Conservation (phyloP, 2,888 invertebrate genomes). For the Spilosoma lubricipeda region DNA sequence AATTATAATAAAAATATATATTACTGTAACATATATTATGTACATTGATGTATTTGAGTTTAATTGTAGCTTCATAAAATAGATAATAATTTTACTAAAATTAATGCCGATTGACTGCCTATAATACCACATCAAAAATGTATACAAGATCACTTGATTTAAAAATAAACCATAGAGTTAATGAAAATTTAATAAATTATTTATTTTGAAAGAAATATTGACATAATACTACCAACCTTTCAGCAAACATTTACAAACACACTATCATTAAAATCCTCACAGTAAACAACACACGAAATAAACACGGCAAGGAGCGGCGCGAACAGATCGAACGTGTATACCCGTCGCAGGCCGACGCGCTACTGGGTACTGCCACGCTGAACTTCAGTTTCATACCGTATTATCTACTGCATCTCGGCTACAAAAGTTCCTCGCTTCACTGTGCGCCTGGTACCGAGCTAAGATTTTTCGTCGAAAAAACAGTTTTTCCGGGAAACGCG, state of each 20-base stretch:
- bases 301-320: constrained; percentile 46
- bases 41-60: constrained; percentile 15
- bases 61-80: neutral
- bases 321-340: constrained; percentile 61
- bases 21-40: neutral
- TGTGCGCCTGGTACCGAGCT: constrained; percentile 69
- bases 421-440: constrained; percentile 58
- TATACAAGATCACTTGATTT: neutral
- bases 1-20: neutral
- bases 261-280: constrained; percentile 40
- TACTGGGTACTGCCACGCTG: constrained; percentile 63
- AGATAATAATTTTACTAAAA: constrained; percentile 4
- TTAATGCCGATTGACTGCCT: constrained; percentile 21
- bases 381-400: constrained; percentile 60
- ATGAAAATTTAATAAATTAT: neutral
- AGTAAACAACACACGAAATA: constrained; percentile 55
- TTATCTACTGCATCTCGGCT: constrained; percentile 71
- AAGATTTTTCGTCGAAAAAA: constrained; percentile 55
- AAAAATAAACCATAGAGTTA: neutral
- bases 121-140: constrained; percentile 21
- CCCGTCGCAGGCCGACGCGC: constrained; percentile 70
- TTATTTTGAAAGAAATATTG: neutral
- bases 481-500: constrained; percentile 51
- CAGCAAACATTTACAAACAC: constrained; percentile 49
- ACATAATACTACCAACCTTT: constrained; percentile 51